Percentiles rank a stretch among this genome's conserved stretches.
Evolutionary conservation across 2,113 vertebrate genomes (phyloP).

Genomic region (Haemorhous mexicanus): DNA sequence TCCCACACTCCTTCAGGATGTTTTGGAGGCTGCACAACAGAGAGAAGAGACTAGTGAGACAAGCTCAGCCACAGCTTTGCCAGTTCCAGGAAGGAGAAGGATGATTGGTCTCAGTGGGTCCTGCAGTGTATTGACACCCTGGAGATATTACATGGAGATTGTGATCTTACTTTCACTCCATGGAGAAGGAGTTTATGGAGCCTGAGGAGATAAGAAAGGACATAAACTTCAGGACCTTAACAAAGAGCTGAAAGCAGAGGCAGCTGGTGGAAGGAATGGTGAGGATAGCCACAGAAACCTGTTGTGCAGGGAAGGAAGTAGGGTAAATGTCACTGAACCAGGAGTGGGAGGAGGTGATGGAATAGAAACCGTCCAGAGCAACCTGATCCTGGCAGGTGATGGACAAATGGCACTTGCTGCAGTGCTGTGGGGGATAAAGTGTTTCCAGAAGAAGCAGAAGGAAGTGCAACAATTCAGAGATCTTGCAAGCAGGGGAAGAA

Average conservation of each 20-base stretch:
- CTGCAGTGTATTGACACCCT: background rate
- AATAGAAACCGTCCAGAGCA: background rate
- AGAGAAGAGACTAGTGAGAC: background rate
- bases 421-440: accelerated
- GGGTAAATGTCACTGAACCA: background rate
- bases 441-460: background rate
- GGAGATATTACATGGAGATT: background rate
- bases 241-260: background rate
- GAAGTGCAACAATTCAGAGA: background rate
- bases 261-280: background rate
- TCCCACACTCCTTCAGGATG: background rate
- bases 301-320: background rate
- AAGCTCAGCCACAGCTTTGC: background rate
- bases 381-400: background rate
- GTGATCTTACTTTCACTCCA: too few species aligned
- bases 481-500: background rate
- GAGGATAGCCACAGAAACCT: background rate
- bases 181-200: background rate
- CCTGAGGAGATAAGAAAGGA: background rate
- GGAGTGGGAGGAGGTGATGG: background rate
- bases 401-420: background rate
- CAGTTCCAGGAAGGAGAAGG: background rate
- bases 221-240: background rate
- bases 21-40: background rate
- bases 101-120: background rate